Conservation (phyloP, 2,113 vertebrate species). For the Sarotherodon lohbergeri region DNA sequence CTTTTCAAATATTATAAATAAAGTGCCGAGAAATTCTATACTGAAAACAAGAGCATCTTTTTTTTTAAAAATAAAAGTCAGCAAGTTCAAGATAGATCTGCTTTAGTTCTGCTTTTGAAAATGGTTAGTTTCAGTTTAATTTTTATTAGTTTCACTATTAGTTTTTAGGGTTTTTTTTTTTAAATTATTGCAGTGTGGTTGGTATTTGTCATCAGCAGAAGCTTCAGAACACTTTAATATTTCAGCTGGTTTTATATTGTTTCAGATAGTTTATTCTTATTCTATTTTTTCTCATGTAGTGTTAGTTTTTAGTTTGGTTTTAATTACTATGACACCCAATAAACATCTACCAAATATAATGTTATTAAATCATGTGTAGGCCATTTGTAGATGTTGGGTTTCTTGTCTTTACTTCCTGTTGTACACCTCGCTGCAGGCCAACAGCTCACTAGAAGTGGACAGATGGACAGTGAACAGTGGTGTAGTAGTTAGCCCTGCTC, state of each 20-base stretch:
- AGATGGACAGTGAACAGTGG: constrained; percentile 15
- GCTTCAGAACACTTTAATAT: not conserved
- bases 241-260: not conserved
- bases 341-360: not conserved
- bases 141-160: not conserved
- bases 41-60: not conserved
- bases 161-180: fast-evolving
- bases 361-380: not conserved
- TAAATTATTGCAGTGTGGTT: not conserved
- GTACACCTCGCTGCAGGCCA: constrained; percentile 17
- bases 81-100: not conserved
- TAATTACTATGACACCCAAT: not conserved
- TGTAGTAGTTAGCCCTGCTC: constrained; percentile 56
- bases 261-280: not conserved
- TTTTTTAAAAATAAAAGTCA: not conserved
- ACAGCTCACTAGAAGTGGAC: constrained; percentile 21
- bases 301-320: not conserved
- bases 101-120: not conserved
- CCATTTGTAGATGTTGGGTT: not conserved
- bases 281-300: not conserved
- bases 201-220: not conserved
- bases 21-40: not conserved
- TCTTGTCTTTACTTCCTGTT: constrained; percentile 44
- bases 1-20: not conserved
- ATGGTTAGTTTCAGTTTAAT: not conserved